Evolutionary conservation across 1,140 invertebrate genomes (phyloP).

Genomic region (Ceratina calcarata): DNA sequence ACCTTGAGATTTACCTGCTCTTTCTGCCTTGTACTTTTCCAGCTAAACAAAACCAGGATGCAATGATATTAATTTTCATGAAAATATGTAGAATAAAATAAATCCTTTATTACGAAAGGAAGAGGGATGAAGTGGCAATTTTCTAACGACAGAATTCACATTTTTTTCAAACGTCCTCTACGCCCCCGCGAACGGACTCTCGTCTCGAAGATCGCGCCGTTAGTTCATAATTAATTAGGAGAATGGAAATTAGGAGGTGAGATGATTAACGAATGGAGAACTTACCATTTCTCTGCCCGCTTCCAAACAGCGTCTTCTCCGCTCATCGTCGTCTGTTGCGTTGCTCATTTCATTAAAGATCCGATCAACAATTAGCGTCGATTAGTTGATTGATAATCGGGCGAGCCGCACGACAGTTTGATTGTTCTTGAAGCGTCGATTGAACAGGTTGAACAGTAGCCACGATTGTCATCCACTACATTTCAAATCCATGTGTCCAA

Average conservation of each 20-base stretch:
- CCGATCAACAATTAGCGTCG: neutral
- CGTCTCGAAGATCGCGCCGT: neutral
- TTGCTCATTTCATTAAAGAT: constrained; percentile 45
- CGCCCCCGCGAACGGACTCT: neutral
- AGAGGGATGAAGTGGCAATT: neutral
- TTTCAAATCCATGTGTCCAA: constrained; percentile 36
- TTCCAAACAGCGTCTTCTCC: constrained; percentile 66
- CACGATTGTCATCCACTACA: constrained; percentile 34
- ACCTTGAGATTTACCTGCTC: constrained; percentile 33
- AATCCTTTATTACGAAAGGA: too few species aligned
- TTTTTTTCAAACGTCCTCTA: neutral
- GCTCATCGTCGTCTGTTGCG: constrained; percentile 69
- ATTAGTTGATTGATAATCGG: constrained; percentile 17
- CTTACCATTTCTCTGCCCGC: constrained; percentile 69
- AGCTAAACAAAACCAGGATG: constrained; percentile 53
- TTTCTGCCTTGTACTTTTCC: constrained; percentile 67
- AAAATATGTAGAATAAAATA: too few species aligned
- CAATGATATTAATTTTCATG: neutral
- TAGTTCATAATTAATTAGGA: neutral
- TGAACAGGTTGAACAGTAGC: neutral
- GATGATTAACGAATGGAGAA: neutral
- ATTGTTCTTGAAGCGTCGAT: neutral
- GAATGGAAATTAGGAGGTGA: neutral
- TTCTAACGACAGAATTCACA: neutral
- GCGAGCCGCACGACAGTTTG: neutral